Conservation (phyloP, 2,888 invertebrate species). For the Leucoma salicis region DNA sequence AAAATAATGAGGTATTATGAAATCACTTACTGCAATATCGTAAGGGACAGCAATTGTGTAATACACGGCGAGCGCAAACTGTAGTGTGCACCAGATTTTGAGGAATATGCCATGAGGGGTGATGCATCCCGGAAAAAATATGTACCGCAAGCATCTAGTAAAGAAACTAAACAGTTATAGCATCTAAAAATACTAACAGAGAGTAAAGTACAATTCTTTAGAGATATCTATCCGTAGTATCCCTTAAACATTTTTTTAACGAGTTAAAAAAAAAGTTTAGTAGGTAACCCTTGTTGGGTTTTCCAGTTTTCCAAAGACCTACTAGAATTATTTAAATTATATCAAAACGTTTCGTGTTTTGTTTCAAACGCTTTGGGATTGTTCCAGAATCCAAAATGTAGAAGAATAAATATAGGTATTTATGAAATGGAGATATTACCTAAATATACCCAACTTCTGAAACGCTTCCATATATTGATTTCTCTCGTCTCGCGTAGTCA, state of each 20-base stretch:
- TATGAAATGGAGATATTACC: constrained; percentile 38
- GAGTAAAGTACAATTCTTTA: no score
- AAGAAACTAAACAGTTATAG: not conserved
- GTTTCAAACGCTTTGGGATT: no score
- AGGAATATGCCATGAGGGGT: constrained; percentile 74
- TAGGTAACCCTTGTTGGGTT: no score
- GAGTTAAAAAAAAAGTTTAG: no score
- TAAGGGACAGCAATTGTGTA: constrained; percentile 64
- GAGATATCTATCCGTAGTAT: no score
- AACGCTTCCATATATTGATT: constrained; percentile 50
- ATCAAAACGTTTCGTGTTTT: no score
- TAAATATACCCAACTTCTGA: constrained; percentile 61
- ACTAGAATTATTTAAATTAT: no score
- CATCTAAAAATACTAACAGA: no score
- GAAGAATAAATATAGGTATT: constrained; percentile 1
- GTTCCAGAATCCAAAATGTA: no score
- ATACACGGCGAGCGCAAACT: constrained; percentile 55
- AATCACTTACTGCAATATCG: constrained; percentile 64
- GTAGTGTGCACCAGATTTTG: constrained; percentile 65
- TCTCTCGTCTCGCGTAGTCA: constrained; percentile 45
- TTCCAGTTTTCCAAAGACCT: no score
- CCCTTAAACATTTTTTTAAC: no score
- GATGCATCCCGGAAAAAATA: constrained; percentile 66
- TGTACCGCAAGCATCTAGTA: constrained; percentile 54
- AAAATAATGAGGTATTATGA: not conserved